Conservation (phyloP, 1,140 invertebrate species). For the Rhynchophorus ferrugineus region DNA sequence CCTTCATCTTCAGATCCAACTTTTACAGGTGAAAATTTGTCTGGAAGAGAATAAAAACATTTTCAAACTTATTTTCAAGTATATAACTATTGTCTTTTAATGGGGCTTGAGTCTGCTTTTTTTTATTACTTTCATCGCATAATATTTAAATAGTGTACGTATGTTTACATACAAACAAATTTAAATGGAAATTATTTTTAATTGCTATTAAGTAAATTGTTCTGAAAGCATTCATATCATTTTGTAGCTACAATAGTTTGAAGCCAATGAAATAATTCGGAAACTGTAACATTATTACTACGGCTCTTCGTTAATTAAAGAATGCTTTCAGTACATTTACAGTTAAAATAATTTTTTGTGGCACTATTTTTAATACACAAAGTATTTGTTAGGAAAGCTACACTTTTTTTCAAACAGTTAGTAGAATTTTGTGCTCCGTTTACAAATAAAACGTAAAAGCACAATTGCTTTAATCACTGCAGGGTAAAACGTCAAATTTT, state of each 20-base stretch:
- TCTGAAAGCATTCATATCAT: slow-evolving; percentile 8
- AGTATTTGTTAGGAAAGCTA: not conserved
- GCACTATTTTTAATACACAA: not conserved
- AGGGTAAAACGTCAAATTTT: not conserved
- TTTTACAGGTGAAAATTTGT: not conserved
- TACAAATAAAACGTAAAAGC: slow-evolving; percentile 11
- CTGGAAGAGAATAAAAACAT: not conserved
- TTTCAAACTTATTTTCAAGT: not conserved
- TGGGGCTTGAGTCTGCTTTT: not conserved
- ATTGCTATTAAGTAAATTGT: slow-evolving; percentile 16
- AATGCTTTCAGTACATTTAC: not conserved
- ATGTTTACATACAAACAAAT: too few species aligned
- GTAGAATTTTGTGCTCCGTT: too few species aligned
- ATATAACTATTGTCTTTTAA: not conserved
- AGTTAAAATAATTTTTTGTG: not conserved
- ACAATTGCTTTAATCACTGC: slow-evolving; percentile 5
- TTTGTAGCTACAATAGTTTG: too few species aligned
- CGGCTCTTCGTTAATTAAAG: not conserved
- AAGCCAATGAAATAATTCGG: too few species aligned
- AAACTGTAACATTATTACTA: too few species aligned
- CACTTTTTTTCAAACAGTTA: not conserved
- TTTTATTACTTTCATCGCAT: too few species aligned
- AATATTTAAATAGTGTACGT: too few species aligned
- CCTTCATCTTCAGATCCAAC: slow-evolving; percentile 1
- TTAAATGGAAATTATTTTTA: slow-evolving; percentile 6